Evolutionary conservation across 2,797 vertebrate species (phyloP).

Genomic region (Poeciliopsis presidionis): DNA sequence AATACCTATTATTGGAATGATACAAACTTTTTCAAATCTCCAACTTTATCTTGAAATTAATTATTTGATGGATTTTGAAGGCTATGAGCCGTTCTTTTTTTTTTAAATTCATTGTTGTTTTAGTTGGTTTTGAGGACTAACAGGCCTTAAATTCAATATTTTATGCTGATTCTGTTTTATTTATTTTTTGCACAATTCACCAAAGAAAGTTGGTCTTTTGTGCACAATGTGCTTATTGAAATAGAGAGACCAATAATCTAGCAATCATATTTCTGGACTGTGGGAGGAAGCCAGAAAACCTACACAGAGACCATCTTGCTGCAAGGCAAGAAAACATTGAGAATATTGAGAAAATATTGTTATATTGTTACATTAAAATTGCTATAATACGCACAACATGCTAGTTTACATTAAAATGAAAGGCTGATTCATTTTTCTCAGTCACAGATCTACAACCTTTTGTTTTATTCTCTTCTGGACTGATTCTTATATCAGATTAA

Average conservation of each 20-base stretch:
- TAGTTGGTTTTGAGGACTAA: slow-evolving; percentile 23
- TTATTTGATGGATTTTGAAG: not conserved
- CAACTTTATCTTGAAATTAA: not conserved
- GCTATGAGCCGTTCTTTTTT: not conserved
- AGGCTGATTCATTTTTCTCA: not conserved
- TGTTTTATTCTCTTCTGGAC: not conserved
- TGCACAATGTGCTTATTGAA: slow-evolving; percentile 50
- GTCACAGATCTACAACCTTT: not conserved
- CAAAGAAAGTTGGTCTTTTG: slow-evolving; percentile 49
- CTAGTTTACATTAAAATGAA: not conserved
- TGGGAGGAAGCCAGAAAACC: too few species aligned
- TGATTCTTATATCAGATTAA: not conserved
- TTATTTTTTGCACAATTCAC: slow-evolving; percentile 48
- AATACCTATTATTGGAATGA: slow-evolving; percentile 5
- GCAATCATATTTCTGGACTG: too few species aligned
- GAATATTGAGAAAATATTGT: too few species aligned
- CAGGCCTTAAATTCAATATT: slow-evolving; percentile 34
- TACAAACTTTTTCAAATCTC: slow-evolving; percentile 1
- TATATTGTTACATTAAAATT: not conserved
- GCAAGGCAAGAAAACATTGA: too few species aligned
- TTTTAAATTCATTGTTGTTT: not conserved
- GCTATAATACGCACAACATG: not conserved
- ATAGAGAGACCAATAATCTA: too few species aligned
- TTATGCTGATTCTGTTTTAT: slow-evolving; percentile 42
- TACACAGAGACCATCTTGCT: too few species aligned